These are phyloP conservation scores for Periophthalmus magnuspinnatus DNA, from an alignment of 2,797 vertebrate genomes.

Conservation along the genomic window DNA sequence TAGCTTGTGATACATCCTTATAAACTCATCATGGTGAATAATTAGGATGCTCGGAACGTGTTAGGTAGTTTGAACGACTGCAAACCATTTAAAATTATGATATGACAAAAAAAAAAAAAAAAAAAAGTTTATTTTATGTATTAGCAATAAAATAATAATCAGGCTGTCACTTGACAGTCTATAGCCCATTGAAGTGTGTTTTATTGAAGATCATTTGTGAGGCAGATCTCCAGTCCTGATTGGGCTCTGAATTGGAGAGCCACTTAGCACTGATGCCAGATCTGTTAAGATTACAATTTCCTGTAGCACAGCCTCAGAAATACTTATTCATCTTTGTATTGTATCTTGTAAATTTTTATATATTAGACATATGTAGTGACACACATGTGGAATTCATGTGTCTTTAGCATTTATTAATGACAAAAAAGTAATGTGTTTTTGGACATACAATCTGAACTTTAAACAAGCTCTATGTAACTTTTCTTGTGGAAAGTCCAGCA, in stretches of 20 bases:
- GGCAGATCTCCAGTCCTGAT: slow-evolving; percentile 19
- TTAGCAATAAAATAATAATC: neutral
- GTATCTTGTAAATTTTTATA: neutral
- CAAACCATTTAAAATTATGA: too few species aligned
- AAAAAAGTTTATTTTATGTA: neutral
- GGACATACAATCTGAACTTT: neutral
- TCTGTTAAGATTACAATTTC: slow-evolving; percentile 19
- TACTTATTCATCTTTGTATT: neutral
- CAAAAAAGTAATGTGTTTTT: neutral
- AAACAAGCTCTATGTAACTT: neutral
- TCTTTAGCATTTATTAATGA: neutral
- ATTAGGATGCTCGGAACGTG: too few species aligned
- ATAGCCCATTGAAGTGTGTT: neutral
- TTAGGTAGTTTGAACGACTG: too few species aligned
- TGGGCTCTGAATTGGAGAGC: slow-evolving; percentile 13
- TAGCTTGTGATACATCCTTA: too few species aligned
- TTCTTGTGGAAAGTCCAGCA: too few species aligned
- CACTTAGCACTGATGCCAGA: slow-evolving; percentile 9
- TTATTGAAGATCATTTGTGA: slow-evolving; percentile 2
- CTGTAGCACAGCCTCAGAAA: neutral
- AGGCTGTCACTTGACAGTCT: neutral
- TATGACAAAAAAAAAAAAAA: too few species aligned
- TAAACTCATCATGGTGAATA: too few species aligned
- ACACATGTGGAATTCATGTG: neutral
- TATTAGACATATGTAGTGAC: neutral